These are phyloP conservation scores for Sminthurides aquaticus DNA, from an alignment of 2,888 invertebrate species.

Conservation along the genomic window DNA sequence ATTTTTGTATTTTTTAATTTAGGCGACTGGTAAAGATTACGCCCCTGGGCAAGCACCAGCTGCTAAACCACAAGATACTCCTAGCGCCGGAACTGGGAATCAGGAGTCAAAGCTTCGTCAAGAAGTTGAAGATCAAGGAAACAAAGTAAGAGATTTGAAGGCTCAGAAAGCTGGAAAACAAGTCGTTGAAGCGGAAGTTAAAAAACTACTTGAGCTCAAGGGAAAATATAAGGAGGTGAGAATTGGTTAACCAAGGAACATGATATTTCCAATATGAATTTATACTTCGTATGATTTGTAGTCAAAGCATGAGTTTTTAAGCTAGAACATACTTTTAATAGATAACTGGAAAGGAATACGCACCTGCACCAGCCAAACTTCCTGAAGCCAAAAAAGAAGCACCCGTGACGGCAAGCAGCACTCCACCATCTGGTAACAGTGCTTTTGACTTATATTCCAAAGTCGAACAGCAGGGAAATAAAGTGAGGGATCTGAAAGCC, in stretches of 20 bases:
- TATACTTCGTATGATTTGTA: too few species aligned
- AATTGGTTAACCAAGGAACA: too few species aligned
- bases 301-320: too few species aligned
- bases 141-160: slow-evolving; percentile 65
- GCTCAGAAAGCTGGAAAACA: slow-evolving; percentile 48
- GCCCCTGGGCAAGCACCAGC: neutral
- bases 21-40: slow-evolving; percentile 16
- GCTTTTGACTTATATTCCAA: too few species aligned
- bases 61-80: neutral
- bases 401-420: neutral
- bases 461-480: slow-evolving; percentile 52
- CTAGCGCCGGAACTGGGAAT: neutral
- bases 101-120: neutral
- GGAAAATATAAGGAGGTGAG: slow-evolving; percentile 11
- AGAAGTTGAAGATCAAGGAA: slow-evolving; percentile 48
- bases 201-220: slow-evolving; percentile 46
- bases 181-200: slow-evolving; percentile 52
- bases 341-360: slow-evolving; percentile 15
- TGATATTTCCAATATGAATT: too few species aligned
- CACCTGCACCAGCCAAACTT: neutral
- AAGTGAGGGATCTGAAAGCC: slow-evolving; percentile 62
- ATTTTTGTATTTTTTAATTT: neutral
- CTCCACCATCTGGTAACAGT: neutral
- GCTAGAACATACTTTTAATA: too few species aligned
- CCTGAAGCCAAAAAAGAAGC: slow-evolving; percentile 4